phyloP scores from a whole-genome alignment of 2,888 invertebrate genomes.

The Pyrgus malvae region DNA sequence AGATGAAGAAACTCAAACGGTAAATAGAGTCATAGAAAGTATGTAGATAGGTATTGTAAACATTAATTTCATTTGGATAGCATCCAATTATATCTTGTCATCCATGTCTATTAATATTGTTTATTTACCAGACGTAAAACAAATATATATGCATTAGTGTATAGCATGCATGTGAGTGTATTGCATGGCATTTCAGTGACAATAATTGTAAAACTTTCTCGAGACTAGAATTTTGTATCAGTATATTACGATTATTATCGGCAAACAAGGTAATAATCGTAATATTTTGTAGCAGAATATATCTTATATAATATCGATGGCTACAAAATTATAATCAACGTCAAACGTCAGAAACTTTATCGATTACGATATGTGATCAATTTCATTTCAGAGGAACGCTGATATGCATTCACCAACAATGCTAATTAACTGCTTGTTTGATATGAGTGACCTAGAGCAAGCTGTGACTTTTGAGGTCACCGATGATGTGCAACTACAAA shows the following conservation, averaged over 20 bases:
- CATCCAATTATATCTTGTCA: slow-evolving; percentile 10
- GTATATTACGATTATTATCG: no score
- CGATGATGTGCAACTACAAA: slow-evolving; percentile 38
- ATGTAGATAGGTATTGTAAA: neutral
- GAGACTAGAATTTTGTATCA: no score
- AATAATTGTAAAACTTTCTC: no score
- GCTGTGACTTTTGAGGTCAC: slow-evolving; percentile 41
- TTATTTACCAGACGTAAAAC: slow-evolving; percentile 6
- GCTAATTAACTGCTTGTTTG: slow-evolving; percentile 65
- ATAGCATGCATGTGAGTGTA: neutral
- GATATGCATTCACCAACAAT: slow-evolving; percentile 58
- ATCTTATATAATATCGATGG: no score
- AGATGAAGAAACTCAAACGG: slow-evolving; percentile 60
- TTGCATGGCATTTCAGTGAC: no score
- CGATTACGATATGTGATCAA: no score
- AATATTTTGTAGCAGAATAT: no score
- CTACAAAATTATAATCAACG: no score
- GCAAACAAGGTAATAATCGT: no score
- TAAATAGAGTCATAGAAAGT: slow-evolving; percentile 35
- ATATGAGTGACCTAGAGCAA: slow-evolving; percentile 65
- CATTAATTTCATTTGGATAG: slow-evolving; percentile 7
- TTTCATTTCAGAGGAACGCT: slow-evolving; percentile 31
- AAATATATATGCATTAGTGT: slow-evolving; percentile 5
- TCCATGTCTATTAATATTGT: slow-evolving; percentile 3
- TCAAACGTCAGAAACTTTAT: no score